These are phyloP conservation scores for Homalodisca vitripennis DNA, from an alignment of 1,140 invertebrate species.

Conservation along the genomic window DNA sequence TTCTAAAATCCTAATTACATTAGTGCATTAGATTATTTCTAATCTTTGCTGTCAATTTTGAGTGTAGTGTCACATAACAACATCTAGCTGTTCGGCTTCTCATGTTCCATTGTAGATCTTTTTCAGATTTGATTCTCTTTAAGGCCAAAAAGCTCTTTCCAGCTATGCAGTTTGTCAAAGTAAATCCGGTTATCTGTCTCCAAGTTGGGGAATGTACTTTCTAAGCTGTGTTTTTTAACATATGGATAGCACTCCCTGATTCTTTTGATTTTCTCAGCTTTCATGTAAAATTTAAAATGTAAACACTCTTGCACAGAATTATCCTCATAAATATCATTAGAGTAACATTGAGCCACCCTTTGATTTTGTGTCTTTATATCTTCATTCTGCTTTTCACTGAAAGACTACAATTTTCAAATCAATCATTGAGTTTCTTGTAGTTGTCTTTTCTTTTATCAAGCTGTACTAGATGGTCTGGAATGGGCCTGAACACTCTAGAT, in stretches of 20 bases:
- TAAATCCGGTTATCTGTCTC: neutral
- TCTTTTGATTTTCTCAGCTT: constrained; percentile 6
- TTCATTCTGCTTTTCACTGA: neutral
- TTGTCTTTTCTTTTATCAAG: neutral
- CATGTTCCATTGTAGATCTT: constrained; percentile 20
- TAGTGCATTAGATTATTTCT: too few relatives aligned
- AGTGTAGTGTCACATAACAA: too few relatives aligned
- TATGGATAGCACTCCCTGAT: neutral
- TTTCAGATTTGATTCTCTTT: constrained; percentile 10
- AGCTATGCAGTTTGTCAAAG: constrained; percentile 6
- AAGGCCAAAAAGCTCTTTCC: constrained; percentile 5
- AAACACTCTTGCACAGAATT: constrained; percentile 10
- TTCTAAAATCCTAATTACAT: too few relatives aligned
- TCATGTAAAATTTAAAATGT: constrained; percentile 19
- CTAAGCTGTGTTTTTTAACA: constrained; percentile 1
- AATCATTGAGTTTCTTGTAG: neutral
- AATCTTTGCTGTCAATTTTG: too few relatives aligned
- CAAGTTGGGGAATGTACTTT: constrained; percentile 19
- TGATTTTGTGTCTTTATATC: neutral
- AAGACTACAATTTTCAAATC: neutral
- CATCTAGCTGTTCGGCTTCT: constrained; percentile 6
- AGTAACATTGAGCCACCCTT: neutral
- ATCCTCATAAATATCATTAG: neutral
- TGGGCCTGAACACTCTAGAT: constrained; percentile 10
- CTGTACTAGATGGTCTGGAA: constrained; percentile 14